phyloP scores from a whole-genome alignment of 2,888 invertebrate species.

The Suillia variegata region DNA sequence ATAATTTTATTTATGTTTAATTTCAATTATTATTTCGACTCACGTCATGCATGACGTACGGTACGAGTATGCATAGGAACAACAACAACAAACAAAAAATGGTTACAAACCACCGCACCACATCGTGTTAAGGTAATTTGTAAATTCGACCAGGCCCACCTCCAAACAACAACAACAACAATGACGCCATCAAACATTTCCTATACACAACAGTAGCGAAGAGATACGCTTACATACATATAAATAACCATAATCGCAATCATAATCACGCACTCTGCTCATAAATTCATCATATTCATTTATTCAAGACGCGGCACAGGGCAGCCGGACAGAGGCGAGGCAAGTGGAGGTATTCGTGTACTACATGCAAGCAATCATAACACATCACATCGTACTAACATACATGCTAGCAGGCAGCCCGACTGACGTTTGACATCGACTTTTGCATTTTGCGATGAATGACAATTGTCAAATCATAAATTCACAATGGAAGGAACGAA shows the following conservation, averaged over 20 bases:
- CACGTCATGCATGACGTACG: neutral
- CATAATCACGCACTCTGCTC: constrained; percentile 49
- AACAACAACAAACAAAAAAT: neutral
- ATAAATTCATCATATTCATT: constrained; percentile 47
- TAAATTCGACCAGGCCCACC: too few relatives aligned
- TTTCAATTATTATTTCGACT: neutral
- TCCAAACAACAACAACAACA: too few relatives aligned
- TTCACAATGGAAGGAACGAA: neutral
- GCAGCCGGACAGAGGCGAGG: too few relatives aligned
- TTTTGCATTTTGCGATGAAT: neutral
- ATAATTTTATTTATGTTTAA: constrained; percentile 5
- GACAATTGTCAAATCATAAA: neutral
- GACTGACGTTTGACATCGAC: neutral
- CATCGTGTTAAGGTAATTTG: neutral
- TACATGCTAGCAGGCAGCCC: too few relatives aligned
- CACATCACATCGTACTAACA: too few relatives aligned
- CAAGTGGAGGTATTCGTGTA: neutral
- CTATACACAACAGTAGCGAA: neutral
- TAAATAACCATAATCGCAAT: constrained; percentile 13
- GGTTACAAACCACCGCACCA: neutral
- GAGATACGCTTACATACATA: neutral
- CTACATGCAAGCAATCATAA: neutral
- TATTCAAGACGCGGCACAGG: constrained; percentile 40
- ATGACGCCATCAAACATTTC: neutral
- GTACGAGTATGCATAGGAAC: too few relatives aligned